Conservation (phyloP, 2,797 vertebrate species). For the Takifugu ocellatus region DNA sequence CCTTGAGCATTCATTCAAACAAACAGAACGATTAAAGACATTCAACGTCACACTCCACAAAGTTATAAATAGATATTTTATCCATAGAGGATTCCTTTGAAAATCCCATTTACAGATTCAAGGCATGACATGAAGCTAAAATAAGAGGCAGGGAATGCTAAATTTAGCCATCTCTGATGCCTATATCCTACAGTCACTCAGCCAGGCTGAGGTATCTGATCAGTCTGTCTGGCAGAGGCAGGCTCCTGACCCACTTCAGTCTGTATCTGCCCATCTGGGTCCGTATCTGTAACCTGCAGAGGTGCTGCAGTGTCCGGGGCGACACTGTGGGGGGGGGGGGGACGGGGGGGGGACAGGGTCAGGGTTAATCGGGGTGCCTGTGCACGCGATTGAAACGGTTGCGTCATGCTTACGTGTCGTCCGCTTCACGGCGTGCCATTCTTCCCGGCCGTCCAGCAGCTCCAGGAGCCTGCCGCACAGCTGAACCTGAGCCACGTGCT, state of each 20-base stretch:
- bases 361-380: conserved; percentile 3
- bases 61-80: conserved; percentile 59
- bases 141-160: conserved; percentile 38
- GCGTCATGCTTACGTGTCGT: conserved; percentile 82
- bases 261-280: conserved; percentile 80
- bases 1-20: conserved; percentile 12
- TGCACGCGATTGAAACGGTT: conserved; percentile 3
- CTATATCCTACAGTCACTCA: conserved; percentile 38
- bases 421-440: conserved; percentile 84
- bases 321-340: conserved; percentile 74
- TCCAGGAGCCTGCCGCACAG: conserved; percentile 86
- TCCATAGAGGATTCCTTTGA: conserved; percentile 30
- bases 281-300: conserved; percentile 85
- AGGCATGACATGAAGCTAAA: conserved; percentile 31
- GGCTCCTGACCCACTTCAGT: conserved; percentile 75
- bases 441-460: conserved; percentile 83
- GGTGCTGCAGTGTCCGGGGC: conserved; percentile 85
- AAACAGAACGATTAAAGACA: conserved; percentile 39
- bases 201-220: conserved; percentile 77
- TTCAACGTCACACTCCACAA: conserved; percentile 30
- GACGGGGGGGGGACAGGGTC: conserved; percentile 16
- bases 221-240: conserved; percentile 87
- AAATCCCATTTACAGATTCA: conserved; percentile 31
- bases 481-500: conserved; percentile 87
- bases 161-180: conserved; percentile 41